These are phyloP conservation scores for Drosophila grimshawi DNA, from an alignment of 1,140 invertebrate species.

Conservation along the genomic window DNA sequence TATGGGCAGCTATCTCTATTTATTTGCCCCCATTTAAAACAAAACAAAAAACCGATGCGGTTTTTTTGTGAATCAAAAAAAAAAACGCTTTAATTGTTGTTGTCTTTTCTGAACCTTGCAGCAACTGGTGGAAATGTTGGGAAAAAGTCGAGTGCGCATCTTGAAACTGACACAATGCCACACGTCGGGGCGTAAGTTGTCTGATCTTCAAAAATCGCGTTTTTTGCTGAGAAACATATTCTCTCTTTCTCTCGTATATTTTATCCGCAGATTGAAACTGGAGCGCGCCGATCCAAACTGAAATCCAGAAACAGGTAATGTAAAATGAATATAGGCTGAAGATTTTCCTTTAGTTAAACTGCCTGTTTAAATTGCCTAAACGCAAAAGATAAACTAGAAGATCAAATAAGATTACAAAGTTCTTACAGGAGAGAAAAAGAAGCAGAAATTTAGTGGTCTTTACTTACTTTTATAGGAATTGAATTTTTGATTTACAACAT, in stretches of 20 bases:
- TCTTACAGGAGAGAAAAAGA: too few species aligned
- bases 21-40: conserved; percentile 9
- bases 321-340: background rate
- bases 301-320: conserved; percentile 31
- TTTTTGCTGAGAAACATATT: conserved; percentile 31
- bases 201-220: conserved; percentile 16
- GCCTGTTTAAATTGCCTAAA: background rate
- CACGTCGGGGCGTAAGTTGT: conserved; percentile 45
- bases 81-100: conserved; percentile 27
- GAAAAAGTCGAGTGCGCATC: conserved; percentile 36
- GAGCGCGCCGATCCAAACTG: conserved; percentile 8
- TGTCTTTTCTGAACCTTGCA: conserved; percentile 70
- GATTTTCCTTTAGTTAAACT: background rate
- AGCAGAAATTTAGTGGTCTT: too few species aligned
- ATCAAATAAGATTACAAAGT: too few species aligned
- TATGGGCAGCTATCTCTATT: conserved; percentile 26
- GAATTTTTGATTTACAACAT: too few species aligned
- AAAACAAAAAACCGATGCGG: background rate
- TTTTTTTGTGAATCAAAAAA: background rate
- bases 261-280: conserved; percentile 17
- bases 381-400: background rate
- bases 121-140: conserved; percentile 28
- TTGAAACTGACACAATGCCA: conserved; percentile 45
- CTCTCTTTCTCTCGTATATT: conserved; percentile 17
- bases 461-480: too few species aligned